A percentile compares a stretch with the other conserved stretches of the same genome.
These are phyloP conservation scores for Xenopus tropicalis DNA, from an alignment of 2,113 vertebrate genomes.

Conservation along the genomic window UCB_Xtro_10.0 CM004447.2:14772501-14773000, in stretches of 20 bases:
- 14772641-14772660: constrained; percentile 89
- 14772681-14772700: constrained; percentile 90
- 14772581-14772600: constrained; percentile 87
- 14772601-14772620: constrained; percentile 86
- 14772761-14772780: constrained; percentile 58
- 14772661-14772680: constrained; percentile 85
- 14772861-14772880: too few relatives aligned
- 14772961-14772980: too few relatives aligned
- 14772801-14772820: constrained; percentile 63
- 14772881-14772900: too few relatives aligned
- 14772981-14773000: too few relatives aligned
- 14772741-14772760: constrained; percentile 65
- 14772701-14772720: constrained; percentile 92
- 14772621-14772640: constrained; percentile 93
- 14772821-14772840: too few relatives aligned
- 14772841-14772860: too few relatives aligned
- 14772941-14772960: too few relatives aligned
- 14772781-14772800: constrained; percentile 55
- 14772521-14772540: constrained; percentile 94
- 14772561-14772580: constrained; percentile 97
- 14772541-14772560: constrained; percentile 93
- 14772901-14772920: too few relatives aligned
- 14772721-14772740: constrained; percentile 79
- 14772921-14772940: too few relatives aligned
- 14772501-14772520: constrained; percentile 79